phyloP scores from a whole-genome alignment of 2,113 vertebrate species.

The Corapipo altera region DNA sequence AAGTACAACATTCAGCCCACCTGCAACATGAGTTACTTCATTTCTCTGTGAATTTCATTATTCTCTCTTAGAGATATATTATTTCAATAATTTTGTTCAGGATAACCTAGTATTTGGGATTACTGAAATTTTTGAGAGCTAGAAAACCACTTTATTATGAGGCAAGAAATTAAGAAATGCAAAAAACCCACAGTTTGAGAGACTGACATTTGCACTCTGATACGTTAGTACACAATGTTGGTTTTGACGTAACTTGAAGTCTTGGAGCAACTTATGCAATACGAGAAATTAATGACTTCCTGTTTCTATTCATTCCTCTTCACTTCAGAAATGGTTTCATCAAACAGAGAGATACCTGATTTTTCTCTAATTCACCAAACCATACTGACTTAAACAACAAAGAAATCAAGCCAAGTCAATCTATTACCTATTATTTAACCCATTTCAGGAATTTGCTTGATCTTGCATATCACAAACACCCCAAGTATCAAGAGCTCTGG shows the following conservation, averaged over 20 bases:
- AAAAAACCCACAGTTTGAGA: background rate
- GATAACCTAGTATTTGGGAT: background rate
- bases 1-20: background rate
- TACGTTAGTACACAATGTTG: background rate
- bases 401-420: background rate
- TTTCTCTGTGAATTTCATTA: background rate
- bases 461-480: background rate
- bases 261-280: background rate
- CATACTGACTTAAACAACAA: background rate
- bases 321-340: background rate
- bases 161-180: background rate
- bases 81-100: background rate
- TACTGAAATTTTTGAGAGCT: background rate
- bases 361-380: background rate
- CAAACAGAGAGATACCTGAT: background rate
- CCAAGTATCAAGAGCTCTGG: background rate
- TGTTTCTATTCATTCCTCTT: background rate
- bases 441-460: background rate
- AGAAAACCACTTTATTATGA: background rate
- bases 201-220: background rate
- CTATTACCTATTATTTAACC: background rate
- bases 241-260: background rate
- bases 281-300: background rate
- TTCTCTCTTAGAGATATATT: background rate
- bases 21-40: background rate